Evolutionary conservation across 64 coral and sea anemone species (phyloP).

Genomic region (Trachythela sp.): DNA sequence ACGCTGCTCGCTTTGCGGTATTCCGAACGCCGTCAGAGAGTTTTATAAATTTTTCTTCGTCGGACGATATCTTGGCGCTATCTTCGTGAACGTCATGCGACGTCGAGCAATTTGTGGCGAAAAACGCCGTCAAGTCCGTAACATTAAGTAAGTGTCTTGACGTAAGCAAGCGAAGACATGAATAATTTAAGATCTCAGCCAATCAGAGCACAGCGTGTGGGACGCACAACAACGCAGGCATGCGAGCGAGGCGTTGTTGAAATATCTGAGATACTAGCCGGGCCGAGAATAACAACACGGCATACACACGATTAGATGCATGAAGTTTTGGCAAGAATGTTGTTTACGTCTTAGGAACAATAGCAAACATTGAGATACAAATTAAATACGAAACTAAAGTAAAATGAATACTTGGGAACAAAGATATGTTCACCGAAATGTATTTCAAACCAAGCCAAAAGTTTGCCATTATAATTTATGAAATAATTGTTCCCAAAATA

Average conservation of each 20-base stretch:
- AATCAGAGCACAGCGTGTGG: background rate
- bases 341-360: too few species aligned
- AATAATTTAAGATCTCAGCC: background rate
- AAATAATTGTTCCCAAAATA: too few species aligned
- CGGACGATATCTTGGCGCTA: background rate
- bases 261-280: background rate
- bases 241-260: background rate
- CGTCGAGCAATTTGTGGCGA: background rate
- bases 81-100: background rate
- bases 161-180: background rate
- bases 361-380: too few species aligned
- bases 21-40: background rate
- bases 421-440: too few species aligned
- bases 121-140: background rate
- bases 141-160: background rate
- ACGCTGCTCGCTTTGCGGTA: background rate
- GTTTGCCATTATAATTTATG: too few species aligned
- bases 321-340: too few species aligned
- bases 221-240: background rate
- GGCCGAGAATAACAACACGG: too few species aligned
- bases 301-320: too few species aligned
- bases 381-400: too few species aligned
- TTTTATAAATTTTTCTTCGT: background rate
- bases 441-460: too few species aligned
- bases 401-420: too few species aligned